Base-by-base conservation (phyloP, 2,113 vertebrate genomes). In the Dicerorhinus sumatrensis region DNA sequence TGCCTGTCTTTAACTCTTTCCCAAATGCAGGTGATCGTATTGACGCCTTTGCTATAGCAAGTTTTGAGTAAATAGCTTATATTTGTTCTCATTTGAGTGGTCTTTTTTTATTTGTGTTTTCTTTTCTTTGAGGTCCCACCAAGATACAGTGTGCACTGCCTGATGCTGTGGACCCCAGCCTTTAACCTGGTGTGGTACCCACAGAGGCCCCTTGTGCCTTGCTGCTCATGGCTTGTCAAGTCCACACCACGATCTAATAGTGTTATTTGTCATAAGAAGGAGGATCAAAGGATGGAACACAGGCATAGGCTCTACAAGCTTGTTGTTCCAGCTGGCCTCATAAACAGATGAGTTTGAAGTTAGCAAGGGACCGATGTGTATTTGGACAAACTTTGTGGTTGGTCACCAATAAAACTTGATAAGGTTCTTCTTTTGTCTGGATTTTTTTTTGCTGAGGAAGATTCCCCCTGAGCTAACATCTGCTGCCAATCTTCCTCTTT, bases 131-230 rank as follows among this genome's bases (percentile, higher is more conserved):
- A 42, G 29, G 48, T 39, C 14, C n/a, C 23, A 69, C 39, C 10
- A 25, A 62, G 80, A 54, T 29, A 31, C 0, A 76, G 4, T 5
- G 2, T 62, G 17, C 2, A 31, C 69, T 36, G 5, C 27, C 48
- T 21, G 69, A 29, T 20, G 60, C 60, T 69, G 20, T 17, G 12
- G 48, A 51, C 60, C 20, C 36, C 36, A n/a, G 39, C 8, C 33
- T 75, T 65, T 0, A 25, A 11, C 65, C 33, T 33, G 8, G 58
- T 31, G 2, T 0, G 4, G 65, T 20, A 10, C 21, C 27, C 2
- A 5, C 3, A 65, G 18, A 36, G n/a, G 25, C 2, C 23, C 5
- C 8, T 31, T 56, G 6, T 9, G 17, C 1, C 1, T 11, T 10
- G 9, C 23, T 11, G n/a, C 29, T 67, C 5, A 2, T 17, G 21